phyloP scores from a whole-genome alignment of 1,140 invertebrate species.

The Caenorhabditis inopinata region DNA sequence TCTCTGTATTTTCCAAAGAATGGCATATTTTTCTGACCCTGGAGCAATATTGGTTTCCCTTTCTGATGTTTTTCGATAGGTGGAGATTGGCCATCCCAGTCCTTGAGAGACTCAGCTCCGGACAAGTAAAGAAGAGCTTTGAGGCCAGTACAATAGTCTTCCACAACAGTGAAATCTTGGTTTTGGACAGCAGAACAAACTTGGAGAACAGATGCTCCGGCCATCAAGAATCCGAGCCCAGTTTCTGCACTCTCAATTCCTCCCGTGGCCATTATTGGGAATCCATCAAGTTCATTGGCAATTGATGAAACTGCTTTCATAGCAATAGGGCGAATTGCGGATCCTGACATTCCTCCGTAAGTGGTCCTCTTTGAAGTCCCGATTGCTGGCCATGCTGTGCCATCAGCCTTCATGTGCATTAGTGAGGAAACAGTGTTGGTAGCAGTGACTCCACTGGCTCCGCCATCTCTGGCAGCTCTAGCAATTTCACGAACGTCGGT shows the following conservation, averaged over 20 bases:
- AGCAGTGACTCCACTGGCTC: constrained; percentile 88
- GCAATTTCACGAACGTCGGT: constrained; percentile 88
- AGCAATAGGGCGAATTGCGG: constrained; percentile 88
- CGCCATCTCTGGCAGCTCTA: constrained; percentile 82
- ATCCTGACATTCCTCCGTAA: constrained; percentile 93
- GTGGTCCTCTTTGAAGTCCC: constrained; percentile 80
- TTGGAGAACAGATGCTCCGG: constrained; percentile 86
- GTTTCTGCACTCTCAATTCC: constrained; percentile 94
- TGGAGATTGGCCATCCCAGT: constrained; percentile 91
- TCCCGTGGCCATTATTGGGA: constrained; percentile 88
- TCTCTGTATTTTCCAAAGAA: constrained; percentile 85
- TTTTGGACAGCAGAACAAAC: constrained; percentile 95
- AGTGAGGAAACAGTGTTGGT: constrained; percentile 93
- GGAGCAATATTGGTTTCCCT: constrained; percentile 80
- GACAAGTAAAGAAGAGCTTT: constrained; percentile 84
- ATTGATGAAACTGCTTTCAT: constrained; percentile 84
- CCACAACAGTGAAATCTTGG: constrained; percentile 73
- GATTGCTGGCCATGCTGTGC: constrained; percentile 84
- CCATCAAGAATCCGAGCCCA: constrained; percentile 86
- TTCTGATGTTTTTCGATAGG: constrained; percentile 83
- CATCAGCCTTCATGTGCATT: constrained; percentile 81
- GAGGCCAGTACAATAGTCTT: constrained; percentile 80
- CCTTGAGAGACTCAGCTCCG: constrained; percentile 71
- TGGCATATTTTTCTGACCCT: constrained; percentile 73
- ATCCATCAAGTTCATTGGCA: constrained; percentile 78